Evolutionary conservation across 2,797 vertebrate species (phyloP).

Genomic region (Onychomys torridus): DNA sequence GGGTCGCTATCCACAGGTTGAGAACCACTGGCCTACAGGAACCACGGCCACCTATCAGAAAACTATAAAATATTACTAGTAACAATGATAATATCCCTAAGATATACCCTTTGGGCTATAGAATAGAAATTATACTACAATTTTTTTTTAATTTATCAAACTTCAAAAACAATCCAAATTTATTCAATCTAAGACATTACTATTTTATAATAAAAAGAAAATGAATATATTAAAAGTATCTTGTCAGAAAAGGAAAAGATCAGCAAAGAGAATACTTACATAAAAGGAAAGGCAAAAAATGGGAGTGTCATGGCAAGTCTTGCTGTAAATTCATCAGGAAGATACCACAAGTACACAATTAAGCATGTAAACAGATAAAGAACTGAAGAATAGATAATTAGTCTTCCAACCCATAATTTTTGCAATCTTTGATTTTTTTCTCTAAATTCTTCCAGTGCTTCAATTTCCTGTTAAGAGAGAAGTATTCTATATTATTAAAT

Average conservation of each 20-base stretch:
- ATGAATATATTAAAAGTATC: slow-evolving; percentile 49
- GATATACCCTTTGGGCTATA: neutral
- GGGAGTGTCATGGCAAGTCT: slow-evolving; percentile 93
- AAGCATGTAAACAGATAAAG: slow-evolving; percentile 93
- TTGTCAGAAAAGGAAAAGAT: slow-evolving; percentile 44
- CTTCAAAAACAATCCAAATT: slow-evolving; percentile 40
- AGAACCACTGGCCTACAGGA: neutral
- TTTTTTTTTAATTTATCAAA: slow-evolving; percentile 63
- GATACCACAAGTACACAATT: slow-evolving; percentile 96
- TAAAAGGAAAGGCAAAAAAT: slow-evolving; percentile 94
- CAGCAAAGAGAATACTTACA: slow-evolving; percentile 90
- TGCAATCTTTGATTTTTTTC: slow-evolving; percentile 96
- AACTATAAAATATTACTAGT: slow-evolving; percentile 48
- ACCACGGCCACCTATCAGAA: neutral
- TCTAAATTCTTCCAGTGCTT: slow-evolving; percentile 94
- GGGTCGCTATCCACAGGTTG: neutral
- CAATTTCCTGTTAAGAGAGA: slow-evolving; percentile 92
- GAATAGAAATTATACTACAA: slow-evolving; percentile 60
- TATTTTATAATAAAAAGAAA: slow-evolving; percentile 60
- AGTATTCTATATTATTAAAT: slow-evolving; percentile 64
- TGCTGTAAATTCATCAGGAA: slow-evolving; percentile 94
- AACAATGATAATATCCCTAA: neutral
- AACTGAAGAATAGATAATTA: slow-evolving; percentile 94
- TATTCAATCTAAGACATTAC: slow-evolving; percentile 58
- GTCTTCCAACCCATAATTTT: slow-evolving; percentile 95